Conservation (phyloP, 1,140 invertebrate genomes). For the Drosophila quadrilineata region DNA sequence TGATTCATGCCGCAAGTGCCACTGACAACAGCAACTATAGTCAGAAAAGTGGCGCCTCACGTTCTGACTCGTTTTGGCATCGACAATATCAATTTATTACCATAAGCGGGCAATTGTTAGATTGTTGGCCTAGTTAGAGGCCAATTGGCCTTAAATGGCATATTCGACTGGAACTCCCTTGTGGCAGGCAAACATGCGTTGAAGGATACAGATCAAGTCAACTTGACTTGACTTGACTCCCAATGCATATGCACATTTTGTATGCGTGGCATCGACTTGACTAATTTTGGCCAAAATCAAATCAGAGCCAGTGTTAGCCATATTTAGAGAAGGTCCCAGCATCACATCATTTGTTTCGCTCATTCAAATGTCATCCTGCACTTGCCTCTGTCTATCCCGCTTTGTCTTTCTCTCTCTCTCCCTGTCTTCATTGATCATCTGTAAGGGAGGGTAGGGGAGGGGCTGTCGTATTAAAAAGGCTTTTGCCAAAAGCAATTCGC, state of each 20-base stretch:
- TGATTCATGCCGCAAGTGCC: slow-evolving; percentile 51
- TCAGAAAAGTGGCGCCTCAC: slow-evolving; percentile 69
- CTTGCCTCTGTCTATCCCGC: slow-evolving; percentile 48
- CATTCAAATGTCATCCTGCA: slow-evolving; percentile 65
- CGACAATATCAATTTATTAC: slow-evolving; percentile 40
- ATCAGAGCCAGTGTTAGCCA: slow-evolving; percentile 68
- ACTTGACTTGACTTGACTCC: background rate
- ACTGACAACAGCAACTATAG: slow-evolving; percentile 4
- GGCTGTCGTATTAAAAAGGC: slow-evolving; percentile 41
- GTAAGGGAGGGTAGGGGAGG: background rate
- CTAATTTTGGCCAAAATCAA: slow-evolving; percentile 71
- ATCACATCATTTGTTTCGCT: slow-evolving; percentile 63
- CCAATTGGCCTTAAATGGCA: slow-evolving; percentile 18
- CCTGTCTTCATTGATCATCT: background rate
- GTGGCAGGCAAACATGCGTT: slow-evolving; percentile 40
- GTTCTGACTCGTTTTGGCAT: slow-evolving; percentile 28
- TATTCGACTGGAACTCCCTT: slow-evolving; percentile 55
- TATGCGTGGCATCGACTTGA: slow-evolving; percentile 31
- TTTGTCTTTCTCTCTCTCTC: slow-evolving; percentile 47
- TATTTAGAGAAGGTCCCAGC: slow-evolving; percentile 72
- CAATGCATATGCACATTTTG: background rate
- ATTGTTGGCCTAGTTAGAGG: slow-evolving; percentile 12
- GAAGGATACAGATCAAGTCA: slow-evolving; percentile 57
- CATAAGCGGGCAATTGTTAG: slow-evolving; percentile 54
- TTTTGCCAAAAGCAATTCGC: slow-evolving; percentile 63